A percentile compares a stretch with the other conserved stretches of the same genome.
phyloP scores from a whole-genome alignment of 2,113 vertebrate species.

The Oncorhynchus kisutch region DNA sequence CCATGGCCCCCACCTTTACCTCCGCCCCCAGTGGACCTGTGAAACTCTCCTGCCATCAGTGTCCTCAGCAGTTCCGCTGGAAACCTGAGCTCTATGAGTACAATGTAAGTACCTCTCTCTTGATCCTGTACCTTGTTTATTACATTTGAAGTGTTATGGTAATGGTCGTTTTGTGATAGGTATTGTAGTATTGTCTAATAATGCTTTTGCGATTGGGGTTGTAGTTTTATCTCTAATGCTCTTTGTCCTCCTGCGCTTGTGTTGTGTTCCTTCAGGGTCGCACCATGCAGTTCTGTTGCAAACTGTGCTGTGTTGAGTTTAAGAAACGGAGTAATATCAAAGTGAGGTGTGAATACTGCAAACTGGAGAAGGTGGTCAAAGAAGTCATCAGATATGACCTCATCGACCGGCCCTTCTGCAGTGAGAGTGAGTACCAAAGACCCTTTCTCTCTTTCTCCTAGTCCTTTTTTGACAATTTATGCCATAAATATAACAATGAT shows the following conservation, averaged over 20 bases:
- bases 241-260: neutral
- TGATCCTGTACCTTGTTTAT: no score
- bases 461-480: neutral
- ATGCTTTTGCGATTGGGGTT: neutral
- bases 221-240: neutral
- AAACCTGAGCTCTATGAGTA: neutral
- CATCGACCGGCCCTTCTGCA: slow-evolving; percentile 85
- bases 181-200: no score
- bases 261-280: slow-evolving; percentile 74
- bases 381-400: slow-evolving; percentile 85
- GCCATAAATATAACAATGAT: neutral
- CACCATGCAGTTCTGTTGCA: slow-evolving; percentile 90
- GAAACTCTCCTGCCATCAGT: neutral
- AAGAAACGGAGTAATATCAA: slow-evolving; percentile 86
- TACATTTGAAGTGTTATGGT: neutral
- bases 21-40: neutral
- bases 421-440: slow-evolving; percentile 80
- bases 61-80: neutral
- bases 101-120: no score
- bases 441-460: neutral
- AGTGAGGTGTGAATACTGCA: slow-evolving; percentile 87
- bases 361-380: slow-evolving; percentile 86
- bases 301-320: slow-evolving; percentile 86
- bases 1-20: neutral
- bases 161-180: no score